Evolutionary conservation across 2,888 invertebrate species (phyloP).

Genomic region (Drosophila emarginata): DNA sequence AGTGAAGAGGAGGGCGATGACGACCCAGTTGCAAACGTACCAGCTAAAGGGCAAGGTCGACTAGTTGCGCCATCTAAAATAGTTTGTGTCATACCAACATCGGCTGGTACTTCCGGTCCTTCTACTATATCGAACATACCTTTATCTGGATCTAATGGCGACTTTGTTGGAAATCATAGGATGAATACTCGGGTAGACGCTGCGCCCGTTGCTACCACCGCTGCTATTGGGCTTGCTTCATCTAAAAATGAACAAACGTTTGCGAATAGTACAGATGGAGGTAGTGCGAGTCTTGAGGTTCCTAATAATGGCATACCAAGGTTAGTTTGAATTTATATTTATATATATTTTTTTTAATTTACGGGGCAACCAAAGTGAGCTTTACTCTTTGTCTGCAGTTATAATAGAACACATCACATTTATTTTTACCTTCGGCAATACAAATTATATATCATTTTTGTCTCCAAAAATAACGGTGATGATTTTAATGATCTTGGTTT

Average conservation of each 20-base stretch:
- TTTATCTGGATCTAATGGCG: slow-evolving; percentile 76
- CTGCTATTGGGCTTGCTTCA: slow-evolving; percentile 46
- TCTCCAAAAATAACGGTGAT: too few species aligned
- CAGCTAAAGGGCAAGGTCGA: slow-evolving; percentile 80
- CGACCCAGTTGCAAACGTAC: slow-evolving; percentile 86
- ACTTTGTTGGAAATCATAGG: slow-evolving; percentile 67
- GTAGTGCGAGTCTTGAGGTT: slow-evolving; percentile 73
- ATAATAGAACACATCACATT: too few species aligned
- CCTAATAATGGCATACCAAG: slow-evolving; percentile 80
- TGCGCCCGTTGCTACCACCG: slow-evolving; percentile 79
- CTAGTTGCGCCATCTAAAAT: slow-evolving; percentile 56
- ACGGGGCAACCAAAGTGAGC: too few species aligned
- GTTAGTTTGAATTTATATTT: slow-evolving; percentile 50
- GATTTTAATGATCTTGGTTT: too few species aligned
- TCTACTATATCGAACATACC: slow-evolving; percentile 22
- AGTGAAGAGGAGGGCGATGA: slow-evolving; percentile 98
- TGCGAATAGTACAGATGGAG: slow-evolving; percentile 65
- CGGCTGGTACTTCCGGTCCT: slow-evolving; percentile 21
- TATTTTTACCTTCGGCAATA: too few species aligned
- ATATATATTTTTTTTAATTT: too few species aligned
- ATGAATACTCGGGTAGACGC: slow-evolving; percentile 59
- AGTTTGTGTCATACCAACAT: slow-evolving; percentile 6
- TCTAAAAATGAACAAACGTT: slow-evolving; percentile 46
- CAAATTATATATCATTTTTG: too few species aligned
- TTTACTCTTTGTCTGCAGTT: too few species aligned